These are phyloP conservation scores for Danaus plexippus DNA, from an alignment of 1,140 invertebrate species.

Conservation along the genomic window DNA sequence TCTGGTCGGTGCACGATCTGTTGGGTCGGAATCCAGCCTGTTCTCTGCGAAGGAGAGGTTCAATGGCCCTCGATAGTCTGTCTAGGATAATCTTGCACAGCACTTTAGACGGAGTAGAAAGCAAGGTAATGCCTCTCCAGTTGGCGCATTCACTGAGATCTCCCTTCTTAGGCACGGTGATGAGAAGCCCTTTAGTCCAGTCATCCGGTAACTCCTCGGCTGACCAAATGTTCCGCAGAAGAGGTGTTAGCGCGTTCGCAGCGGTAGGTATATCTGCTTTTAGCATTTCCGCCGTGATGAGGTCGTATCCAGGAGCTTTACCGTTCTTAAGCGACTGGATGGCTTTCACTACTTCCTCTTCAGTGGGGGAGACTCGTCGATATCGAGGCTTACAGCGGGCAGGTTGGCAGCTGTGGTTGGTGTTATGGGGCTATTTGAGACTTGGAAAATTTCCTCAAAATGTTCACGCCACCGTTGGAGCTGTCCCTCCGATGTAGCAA, in stretches of 20 bases:
- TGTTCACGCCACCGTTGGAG: too few relatives aligned
- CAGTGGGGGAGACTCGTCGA: too few relatives aligned
- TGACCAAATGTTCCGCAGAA: conserved; percentile 6
- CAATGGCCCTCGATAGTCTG: conserved; percentile 14
- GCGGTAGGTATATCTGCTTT: conserved; percentile 10
- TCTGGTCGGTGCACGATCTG: conserved; percentile 20
- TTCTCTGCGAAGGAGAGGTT: conserved; percentile 14
- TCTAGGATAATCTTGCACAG: conserved; percentile 23
- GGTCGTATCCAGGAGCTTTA: conserved; percentile 4
- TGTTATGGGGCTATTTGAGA: too few relatives aligned
- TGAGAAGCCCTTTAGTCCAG: conserved; percentile 14
- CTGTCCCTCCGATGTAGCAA: too few relatives aligned
- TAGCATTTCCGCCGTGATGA: conserved; percentile 17
- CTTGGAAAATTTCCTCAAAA: too few relatives aligned
- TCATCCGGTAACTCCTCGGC: conserved; percentile 10
- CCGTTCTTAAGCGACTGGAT: too few relatives aligned
- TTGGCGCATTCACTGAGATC: conserved; percentile 17
- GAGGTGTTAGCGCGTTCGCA: conserved; percentile 5
- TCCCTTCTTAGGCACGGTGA: conserved; percentile 18
- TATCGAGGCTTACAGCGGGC: too few relatives aligned
- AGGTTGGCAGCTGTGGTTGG: too few relatives aligned
- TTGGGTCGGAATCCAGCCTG: conserved; percentile 17
- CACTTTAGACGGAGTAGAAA: conserved; percentile 22
- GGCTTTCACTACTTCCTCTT: too few relatives aligned
- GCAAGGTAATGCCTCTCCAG: conserved; percentile 28